Conservation (phyloP, 2,888 invertebrate genomes). For the Drosophila aldrichi region DNA sequence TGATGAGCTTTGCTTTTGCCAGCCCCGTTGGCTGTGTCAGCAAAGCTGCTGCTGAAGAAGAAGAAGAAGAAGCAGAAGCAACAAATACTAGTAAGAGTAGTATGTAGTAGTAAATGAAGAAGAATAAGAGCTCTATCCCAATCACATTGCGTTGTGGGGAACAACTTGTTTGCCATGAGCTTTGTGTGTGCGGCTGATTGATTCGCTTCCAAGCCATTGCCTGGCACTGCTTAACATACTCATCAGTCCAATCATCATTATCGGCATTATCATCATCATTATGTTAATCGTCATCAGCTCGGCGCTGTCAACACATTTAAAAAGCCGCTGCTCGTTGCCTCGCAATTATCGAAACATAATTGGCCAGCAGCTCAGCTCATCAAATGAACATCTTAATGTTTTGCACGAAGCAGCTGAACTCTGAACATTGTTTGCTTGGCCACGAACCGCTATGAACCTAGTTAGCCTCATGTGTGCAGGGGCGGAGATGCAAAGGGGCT, state of each 20-base stretch:
- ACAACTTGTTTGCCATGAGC: slow-evolving; percentile 52
- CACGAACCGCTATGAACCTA: not conserved
- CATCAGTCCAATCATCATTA: slow-evolving; percentile 32
- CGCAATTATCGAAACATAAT: slow-evolving; percentile 77
- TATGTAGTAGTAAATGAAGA: slow-evolving; percentile 11
- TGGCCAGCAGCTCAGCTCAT: slow-evolving; percentile 45
- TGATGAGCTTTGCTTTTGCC: slow-evolving; percentile 70
- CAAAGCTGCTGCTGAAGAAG: not conserved
- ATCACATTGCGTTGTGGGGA: slow-evolving; percentile 16
- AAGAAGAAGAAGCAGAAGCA: not conserved
- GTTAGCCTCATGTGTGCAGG: not conserved
- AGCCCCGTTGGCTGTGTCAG: slow-evolving; percentile 36
- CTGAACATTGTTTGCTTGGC: slow-evolving; percentile 26
- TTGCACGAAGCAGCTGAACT: slow-evolving; percentile 20
- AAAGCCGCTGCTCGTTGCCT: slow-evolving; percentile 55
- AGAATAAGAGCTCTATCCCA: not conserved
- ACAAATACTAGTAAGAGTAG: slow-evolving; percentile 1
- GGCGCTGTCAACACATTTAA: slow-evolving; percentile 67
- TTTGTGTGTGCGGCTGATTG: slow-evolving; percentile 64
- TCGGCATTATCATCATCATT: slow-evolving; percentile 13
- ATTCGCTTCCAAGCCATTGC: slow-evolving; percentile 70
- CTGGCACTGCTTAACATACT: slow-evolving; percentile 46
- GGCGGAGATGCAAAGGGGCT: not conserved
- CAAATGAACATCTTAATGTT: slow-evolving; percentile 39
- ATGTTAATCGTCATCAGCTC: slow-evolving; percentile 9